phyloP scores from a whole-genome alignment of 2,888 invertebrate genomes.

The Oligia fasciuncula region DNA sequence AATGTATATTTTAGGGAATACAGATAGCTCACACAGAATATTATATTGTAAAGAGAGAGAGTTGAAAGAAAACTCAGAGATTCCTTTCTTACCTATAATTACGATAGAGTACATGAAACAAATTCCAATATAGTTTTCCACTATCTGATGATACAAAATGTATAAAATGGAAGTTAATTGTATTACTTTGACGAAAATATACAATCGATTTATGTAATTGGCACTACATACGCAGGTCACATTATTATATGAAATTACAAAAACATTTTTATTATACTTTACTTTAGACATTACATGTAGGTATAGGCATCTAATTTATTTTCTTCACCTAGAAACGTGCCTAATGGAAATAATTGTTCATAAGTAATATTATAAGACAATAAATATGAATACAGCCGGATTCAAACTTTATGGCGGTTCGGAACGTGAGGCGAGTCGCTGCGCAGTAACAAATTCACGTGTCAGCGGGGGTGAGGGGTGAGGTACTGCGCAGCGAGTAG shows the following conservation, averaged over 20 bases:
- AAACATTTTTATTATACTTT: slow-evolving; percentile 68
- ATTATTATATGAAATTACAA: slow-evolving; percentile 84
- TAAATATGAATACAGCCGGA: slow-evolving; percentile 40
- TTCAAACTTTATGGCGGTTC: neutral
- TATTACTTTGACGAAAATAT: slow-evolving; percentile 70
- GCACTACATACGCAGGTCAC: slow-evolving; percentile 88
- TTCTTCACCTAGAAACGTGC: slow-evolving; percentile 64
- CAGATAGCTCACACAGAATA: slow-evolving; percentile 67
- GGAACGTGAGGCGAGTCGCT: neutral
- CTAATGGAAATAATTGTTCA: slow-evolving; percentile 65
- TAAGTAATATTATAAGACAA: slow-evolving; percentile 56
- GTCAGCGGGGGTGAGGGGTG: neutral
- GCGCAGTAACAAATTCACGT: neutral
- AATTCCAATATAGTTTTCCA: slow-evolving; percentile 63
- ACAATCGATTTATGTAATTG: slow-evolving; percentile 80
- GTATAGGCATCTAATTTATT: slow-evolving; percentile 71
- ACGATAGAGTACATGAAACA: slow-evolving; percentile 63
- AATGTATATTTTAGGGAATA: slow-evolving; percentile 82
- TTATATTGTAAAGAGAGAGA: slow-evolving; percentile 57
- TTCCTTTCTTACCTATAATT: slow-evolving; percentile 72
- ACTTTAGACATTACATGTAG: slow-evolving; percentile 63
- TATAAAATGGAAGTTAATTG: slow-evolving; percentile 69
- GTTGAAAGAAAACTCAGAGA: slow-evolving; percentile 74
- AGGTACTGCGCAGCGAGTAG: neutral
- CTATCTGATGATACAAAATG: slow-evolving; percentile 72